phyloP scores from a whole-genome alignment of 2,797 vertebrate species.

The Okamejei kenojei region DNA sequence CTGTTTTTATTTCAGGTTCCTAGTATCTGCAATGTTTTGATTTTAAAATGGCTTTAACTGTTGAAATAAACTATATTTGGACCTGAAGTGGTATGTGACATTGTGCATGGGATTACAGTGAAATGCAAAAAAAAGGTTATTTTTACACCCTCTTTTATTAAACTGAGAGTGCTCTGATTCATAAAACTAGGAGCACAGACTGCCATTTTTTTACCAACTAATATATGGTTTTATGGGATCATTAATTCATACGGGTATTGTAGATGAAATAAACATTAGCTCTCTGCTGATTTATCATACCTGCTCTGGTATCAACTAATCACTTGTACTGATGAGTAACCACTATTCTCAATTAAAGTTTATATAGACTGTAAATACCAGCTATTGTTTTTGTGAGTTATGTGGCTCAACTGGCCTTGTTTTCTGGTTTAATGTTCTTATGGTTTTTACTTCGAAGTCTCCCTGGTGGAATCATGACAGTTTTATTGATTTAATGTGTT shows the following conservation, averaged over 20 bases:
- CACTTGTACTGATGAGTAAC: slow-evolving; percentile 27
- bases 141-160: slow-evolving; percentile 29
- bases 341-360: slow-evolving; percentile 60
- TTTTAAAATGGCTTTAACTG: slow-evolving; percentile 62
- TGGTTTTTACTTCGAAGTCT: not conserved
- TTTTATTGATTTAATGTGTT: not conserved
- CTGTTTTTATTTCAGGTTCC: no score
- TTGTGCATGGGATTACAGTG: slow-evolving; percentile 67
- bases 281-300: slow-evolving; percentile 23
- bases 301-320: slow-evolving; percentile 29
- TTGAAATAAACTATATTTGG: slow-evolving; percentile 55
- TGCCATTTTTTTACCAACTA: slow-evolving; percentile 53
- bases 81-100: slow-evolving; percentile 56
- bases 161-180: slow-evolving; percentile 27
- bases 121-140: slow-evolving; percentile 16
- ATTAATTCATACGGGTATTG: slow-evolving; percentile 60
- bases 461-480: not conserved
- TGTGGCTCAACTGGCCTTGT: not conserved
- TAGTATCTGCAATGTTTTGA: no score
- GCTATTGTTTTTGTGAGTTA: slow-evolving; percentile 21
- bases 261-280: slow-evolving; percentile 43
- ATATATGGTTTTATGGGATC: slow-evolving; percentile 63
- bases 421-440: not conserved
- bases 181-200: slow-evolving; percentile 40
- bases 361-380: slow-evolving; percentile 58